Conservation (phyloP, 2,888 invertebrate species). For the Andrena marginata region DNA sequence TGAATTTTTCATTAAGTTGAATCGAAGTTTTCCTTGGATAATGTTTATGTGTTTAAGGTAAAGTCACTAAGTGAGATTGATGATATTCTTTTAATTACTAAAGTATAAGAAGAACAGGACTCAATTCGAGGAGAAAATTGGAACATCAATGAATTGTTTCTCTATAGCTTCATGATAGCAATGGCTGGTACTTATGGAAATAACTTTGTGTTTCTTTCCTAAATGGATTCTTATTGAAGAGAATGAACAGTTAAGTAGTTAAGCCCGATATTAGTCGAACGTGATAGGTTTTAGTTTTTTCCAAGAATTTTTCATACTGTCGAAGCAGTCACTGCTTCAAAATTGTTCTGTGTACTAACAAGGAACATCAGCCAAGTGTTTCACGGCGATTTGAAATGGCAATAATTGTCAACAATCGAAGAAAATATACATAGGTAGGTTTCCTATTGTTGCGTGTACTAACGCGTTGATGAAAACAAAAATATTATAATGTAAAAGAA, state of each 20-base stretch:
- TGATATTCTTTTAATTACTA: background rate
- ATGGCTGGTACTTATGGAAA: too few species aligned
- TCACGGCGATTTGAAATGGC: too few species aligned
- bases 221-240: background rate
- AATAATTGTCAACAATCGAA: too few species aligned
- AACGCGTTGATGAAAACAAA: too few species aligned
- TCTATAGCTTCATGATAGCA: background rate
- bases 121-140: background rate
- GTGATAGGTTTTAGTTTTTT: background rate
- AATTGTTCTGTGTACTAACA: too few species aligned
- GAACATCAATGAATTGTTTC: background rate
- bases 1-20: slow-evolving; percentile 13
- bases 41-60: background rate
- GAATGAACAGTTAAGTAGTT: background rate
- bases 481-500: too few species aligned
- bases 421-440: too few species aligned
- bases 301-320: background rate
- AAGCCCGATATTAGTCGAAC: too few species aligned
- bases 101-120: background rate
- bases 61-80: background rate
- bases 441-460: too few species aligned
- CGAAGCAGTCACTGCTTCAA: background rate
- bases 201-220: too few species aligned
- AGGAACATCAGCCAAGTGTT: too few species aligned
- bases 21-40: background rate